Base-by-base conservation (phyloP, 2,888 invertebrate genomes). In the Melanostoma scalare region DNA sequence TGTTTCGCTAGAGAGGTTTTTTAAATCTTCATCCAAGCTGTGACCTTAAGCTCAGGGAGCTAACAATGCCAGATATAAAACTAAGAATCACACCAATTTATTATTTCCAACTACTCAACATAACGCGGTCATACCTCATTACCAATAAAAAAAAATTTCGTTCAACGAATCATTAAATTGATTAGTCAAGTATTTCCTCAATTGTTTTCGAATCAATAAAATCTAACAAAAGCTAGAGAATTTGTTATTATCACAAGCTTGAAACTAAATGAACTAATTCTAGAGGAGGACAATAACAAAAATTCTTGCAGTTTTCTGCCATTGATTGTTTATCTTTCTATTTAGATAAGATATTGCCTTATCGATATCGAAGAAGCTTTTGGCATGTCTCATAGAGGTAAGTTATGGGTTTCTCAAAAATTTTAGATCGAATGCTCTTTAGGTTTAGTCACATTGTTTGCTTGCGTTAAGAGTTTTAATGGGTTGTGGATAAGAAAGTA, bases 341-440 rank as follows among this genome's bases (percentile, higher is more conserved):
- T 73, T 63, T 8, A 20, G 82, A 82, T 82, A 82, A 82, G 78
- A 73, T 63, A n/a, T 42, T 68, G 55, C 53, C 69, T 82, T 82
- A 82, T 82, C 81, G 44, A 63, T 73, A 77, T 82, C 81, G 44
- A 63, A 68, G 73, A 76, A 73, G 81, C 63, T 82, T 31, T 44
- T 53, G 1, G 35, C 33, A 40, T 60, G 63, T 58, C 36, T 67
- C 36, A 36, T 56, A 5, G n/a, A n/a, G 35, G 35, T 58, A 4
- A 33, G 10, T 60, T 10, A n/a, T 60, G 33, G n/a, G 8, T 44
- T 44, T 9, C 2, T 10, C 31, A n/a, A 31, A 42, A 30, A 40
- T 42, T 3, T n/a, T 33, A 60, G 33, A 20, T 20, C 20, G 20
- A 20, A 1, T 20, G 20, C 20, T 20, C 20, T 20, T 20, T 20